Percentiles rank a stretch among this genome's conserved stretches.
Evolutionary conservation across 2,113 vertebrate species (phyloP).

Genomic region (Lontra canadensis): DNA sequence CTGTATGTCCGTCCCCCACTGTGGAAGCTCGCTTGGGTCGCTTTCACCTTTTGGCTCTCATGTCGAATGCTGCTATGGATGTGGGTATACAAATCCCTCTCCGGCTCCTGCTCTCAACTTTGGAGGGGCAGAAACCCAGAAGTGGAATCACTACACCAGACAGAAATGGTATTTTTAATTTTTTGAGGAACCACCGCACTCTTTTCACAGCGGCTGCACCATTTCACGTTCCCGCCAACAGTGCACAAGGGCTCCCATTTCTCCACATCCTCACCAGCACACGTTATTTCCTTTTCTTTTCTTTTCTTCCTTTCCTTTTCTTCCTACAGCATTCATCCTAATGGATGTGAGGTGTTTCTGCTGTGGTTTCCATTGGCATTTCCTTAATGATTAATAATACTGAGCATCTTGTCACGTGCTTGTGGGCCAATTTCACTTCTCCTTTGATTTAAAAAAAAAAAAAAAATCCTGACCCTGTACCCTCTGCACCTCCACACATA

Average conservation of each 20-base stretch:
- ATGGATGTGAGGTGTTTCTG: not conserved
- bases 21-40: not conserved
- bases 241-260: not conserved
- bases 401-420: not conserved
- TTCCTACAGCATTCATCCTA: not conserved
- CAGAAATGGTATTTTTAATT: not conserved
- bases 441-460: not conserved
- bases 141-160: not conserved
- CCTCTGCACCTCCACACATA: not conserved
- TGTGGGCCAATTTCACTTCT: not conserved
- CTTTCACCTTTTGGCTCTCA: not conserved
- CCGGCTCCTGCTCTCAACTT: not conserved
- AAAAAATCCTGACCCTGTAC: not conserved
- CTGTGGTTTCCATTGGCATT: not conserved
- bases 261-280: not conserved
- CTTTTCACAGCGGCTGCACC: not conserved
- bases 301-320: not conserved
- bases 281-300: not conserved
- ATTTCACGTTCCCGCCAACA: not conserved
- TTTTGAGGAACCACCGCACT: not conserved
- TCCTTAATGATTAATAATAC: not conserved
- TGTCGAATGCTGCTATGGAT: not conserved
- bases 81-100: not conserved
- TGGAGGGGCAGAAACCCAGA: not conserved
- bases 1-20: not conserved